Evolutionary conservation across 1,140 invertebrate genomes (phyloP), one percentile per base, ranked within the genome.

Genomic region (Colletes latitarsis): DNA sequence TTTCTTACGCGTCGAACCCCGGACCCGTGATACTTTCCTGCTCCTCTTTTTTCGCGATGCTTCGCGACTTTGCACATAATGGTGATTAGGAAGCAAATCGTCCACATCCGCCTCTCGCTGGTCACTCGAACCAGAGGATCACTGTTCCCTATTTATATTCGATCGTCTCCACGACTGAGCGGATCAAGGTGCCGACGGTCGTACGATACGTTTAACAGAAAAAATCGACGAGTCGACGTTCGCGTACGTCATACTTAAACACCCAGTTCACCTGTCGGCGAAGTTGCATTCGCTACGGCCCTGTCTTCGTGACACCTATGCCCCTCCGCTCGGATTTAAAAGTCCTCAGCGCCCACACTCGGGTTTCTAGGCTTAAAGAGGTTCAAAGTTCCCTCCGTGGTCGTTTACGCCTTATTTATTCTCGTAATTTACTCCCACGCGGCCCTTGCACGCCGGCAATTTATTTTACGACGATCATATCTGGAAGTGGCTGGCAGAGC

Each of bases 331-430:
- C 63, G 66, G 78, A 73, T 88, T 87, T 88, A 88, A 86, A 88
- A 88, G 76, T 70, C 63, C 14, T 15, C 73, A 71, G 89, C 89
- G 85, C 89, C 89, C 88, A 88, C 90, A 86, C 89, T 89, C 82
- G 74, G 78, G 79, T 87, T 85, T 82, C 88, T 89, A 88, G 75
- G 70, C 80, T 88, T 83, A 86, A 91, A 89, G 81, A 89, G 88
- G 83, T 89, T 89, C 83, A 82, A 89, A 90, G 88, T 90, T 90
- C 83, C 83, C 82, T 86, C 63, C 83, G 74, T 74, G 85, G 78
- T 85, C 89, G 89, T 90, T 91, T 91, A 85, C 88, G 88, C 90
- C 84, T 91, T 91, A 91, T 91, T 91, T 91, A 91, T 91, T 89
- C 88, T 84, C 88, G 88, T 91, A 90, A 91, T 91, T 91, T 91